Base-by-base conservation (phyloP, 92 coral and sea anemone genomes). In the Virgularia gustaviana region DNA sequence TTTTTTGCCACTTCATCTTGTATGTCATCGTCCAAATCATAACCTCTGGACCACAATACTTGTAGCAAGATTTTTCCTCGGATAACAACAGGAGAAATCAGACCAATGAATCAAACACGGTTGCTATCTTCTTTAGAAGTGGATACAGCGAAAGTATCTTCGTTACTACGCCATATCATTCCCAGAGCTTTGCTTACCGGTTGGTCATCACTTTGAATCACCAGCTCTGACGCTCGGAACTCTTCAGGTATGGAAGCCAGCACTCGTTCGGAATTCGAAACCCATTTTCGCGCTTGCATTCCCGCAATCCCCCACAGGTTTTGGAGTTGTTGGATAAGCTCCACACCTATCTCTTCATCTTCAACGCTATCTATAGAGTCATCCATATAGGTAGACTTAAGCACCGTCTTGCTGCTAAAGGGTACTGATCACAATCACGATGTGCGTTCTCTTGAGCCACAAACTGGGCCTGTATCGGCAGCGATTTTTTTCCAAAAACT, bases 51-150 rank as follows among this genome's bases (percentile, higher is more conserved):
- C 79, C 86, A 81, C 49, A 76, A 58, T 34, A 63, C 75, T 57
- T 81, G 89, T 25, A 85, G 89, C 59, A 85, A 35, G 30, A 81
- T 81, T 71, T 80, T 85, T 7, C 83, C 89, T 52, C 49, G 49
- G 16, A 75, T 54, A 47, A 79, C 33, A 53, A 64, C 81, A 11
- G 81, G 72, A 4, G 65, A 53, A 15, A 79, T 52, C 11, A 83
- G 76, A 23, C 88, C 87, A 36, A 81, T 39, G 45, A 15, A 39
- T 39, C 45, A 7, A 39, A 39, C 54, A 82, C 72, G 1, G 74
- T 76, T 11, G 86, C 83, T 45, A 77, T 39, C 52, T 70, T 82
- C 60, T 51, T 76, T 36, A 82, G 76, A 24, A 76, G 62, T 34
- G 12, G 82, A 47, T 29, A 74, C 64, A 35, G 81, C 41, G 10